Conservation (phyloP, 2,797 vertebrate genomes). For the Prunella strophiata region DNA sequence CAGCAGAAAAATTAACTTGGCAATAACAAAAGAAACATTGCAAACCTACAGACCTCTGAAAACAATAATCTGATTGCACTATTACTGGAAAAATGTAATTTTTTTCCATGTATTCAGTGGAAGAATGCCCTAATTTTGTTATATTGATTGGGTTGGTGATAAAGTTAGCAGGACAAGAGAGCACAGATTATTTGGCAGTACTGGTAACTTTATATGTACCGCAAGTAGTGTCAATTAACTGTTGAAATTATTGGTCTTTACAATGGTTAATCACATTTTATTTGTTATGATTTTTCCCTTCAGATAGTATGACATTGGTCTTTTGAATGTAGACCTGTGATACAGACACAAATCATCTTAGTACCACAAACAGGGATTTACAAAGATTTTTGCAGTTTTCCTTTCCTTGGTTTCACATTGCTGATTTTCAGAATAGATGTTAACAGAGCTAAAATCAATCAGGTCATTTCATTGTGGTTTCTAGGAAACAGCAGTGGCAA, state of each 20-base stretch:
- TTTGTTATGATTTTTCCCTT: conserved; percentile 23
- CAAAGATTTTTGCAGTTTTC: background rate
- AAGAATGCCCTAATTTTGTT: conserved; percentile 32
- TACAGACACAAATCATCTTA: background rate
- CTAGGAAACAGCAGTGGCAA: background rate
- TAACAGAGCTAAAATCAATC: background rate
- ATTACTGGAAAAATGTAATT: conserved; percentile 54
- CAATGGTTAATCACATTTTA: conserved; percentile 45
- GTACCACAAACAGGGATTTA: background rate
- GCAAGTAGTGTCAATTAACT: conserved; percentile 6
- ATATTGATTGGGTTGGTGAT: conserved; percentile 37
- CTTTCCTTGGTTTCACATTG: background rate
- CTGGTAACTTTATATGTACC: conserved; percentile 44
- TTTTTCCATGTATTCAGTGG: conserved; percentile 44
- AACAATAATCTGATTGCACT: conserved; percentile 38
- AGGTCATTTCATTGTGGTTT: background rate
- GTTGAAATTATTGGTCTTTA: conserved; percentile 18
- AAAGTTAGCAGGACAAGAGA: conserved; percentile 52
- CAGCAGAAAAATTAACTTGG: background rate
- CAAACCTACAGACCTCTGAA: conserved; percentile 13
- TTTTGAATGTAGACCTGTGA: background rate
- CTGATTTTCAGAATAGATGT: background rate
- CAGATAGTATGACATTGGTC: background rate
- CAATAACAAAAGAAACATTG: conserved; percentile 49
- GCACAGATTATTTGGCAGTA: conserved; percentile 30